phyloP scores from a whole-genome alignment of 1,140 invertebrate species.

The Agraylea sexmaculata region DNA sequence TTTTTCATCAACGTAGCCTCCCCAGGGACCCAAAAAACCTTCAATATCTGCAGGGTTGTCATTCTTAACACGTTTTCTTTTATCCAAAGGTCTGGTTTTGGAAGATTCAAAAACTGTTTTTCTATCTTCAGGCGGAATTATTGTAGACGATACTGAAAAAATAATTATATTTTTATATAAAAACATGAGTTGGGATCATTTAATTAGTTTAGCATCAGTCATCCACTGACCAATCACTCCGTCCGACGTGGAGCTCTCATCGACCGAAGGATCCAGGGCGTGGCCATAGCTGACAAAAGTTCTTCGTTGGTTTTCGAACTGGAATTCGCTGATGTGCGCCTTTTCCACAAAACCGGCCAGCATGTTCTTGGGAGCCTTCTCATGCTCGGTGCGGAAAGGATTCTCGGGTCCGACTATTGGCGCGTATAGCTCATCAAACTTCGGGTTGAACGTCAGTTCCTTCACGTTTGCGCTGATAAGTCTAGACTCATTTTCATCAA shows the following conservation, averaged over 20 bases:
- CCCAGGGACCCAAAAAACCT: conserved; percentile 96
- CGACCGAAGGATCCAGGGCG: conserved; percentile 86
- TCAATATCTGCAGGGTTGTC: conserved; percentile 84
- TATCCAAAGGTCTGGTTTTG: conserved; percentile 60
- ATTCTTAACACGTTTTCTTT: conserved; percentile 86
- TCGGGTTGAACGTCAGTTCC: conserved; percentile 76
- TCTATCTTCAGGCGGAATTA: conserved; percentile 37
- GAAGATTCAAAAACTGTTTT: conserved; percentile 86
- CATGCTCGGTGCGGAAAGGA: conserved; percentile 82
- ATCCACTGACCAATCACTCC: conserved; percentile 54
- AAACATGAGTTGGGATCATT: conserved; percentile 1
- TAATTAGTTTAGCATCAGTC: conserved; percentile 26
- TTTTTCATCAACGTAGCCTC: conserved; percentile 83
- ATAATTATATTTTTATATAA: conserved; percentile 6
- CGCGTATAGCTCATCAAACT: conserved; percentile 82
- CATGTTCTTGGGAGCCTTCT: conserved; percentile 79
- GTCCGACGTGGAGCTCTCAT: conserved; percentile 48
- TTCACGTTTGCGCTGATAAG: conserved; percentile 60
- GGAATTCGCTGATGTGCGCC: conserved; percentile 91
- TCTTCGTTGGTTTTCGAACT: conserved; percentile 95
- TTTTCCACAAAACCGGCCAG: conserved; percentile 90
- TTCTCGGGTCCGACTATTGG: conserved; percentile 82
- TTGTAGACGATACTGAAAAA: conserved; percentile 34
- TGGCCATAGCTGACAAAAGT: conserved; percentile 95
- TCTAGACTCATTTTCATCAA: conserved; percentile 41